Percentiles rank a stretch among this genome's conserved stretches.
phyloP scores from a whole-genome alignment of 2,113 vertebrate species.

The Triplophysa tibetana region DNA sequence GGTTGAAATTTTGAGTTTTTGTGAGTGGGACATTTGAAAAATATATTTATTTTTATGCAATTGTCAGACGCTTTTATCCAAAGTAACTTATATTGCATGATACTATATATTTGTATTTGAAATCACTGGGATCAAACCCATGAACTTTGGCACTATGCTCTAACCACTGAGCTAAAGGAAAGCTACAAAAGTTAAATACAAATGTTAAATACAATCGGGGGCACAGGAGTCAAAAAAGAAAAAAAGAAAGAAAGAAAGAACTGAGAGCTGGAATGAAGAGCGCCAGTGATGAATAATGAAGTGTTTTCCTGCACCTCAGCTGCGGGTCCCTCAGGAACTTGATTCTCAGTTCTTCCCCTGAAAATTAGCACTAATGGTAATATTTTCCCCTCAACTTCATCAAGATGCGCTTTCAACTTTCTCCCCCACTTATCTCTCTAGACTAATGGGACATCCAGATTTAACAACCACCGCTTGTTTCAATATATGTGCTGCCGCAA shows the following conservation, averaged over 20 bases:
- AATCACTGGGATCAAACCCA: too few species aligned
- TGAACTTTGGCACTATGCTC: too few species aligned
- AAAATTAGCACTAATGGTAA: constrained; percentile 46
- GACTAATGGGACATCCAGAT: constrained; percentile 11
- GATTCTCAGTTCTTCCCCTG: constrained; percentile 29
- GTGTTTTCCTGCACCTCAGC: constrained; percentile 43
- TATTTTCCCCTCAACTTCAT: constrained; percentile 16
- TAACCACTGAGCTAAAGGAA: too few species aligned
- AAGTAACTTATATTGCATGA: too few species aligned
- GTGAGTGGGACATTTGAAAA: too few species aligned
- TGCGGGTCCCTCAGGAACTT: constrained; percentile 41
- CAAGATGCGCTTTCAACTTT: constrained; percentile 31
- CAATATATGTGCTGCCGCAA: background rate
- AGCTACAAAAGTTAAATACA: too few species aligned
- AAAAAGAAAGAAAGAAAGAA: background rate
- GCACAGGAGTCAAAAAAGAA: too few species aligned
- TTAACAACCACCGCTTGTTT: constrained; percentile 5
- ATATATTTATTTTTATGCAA: too few species aligned
- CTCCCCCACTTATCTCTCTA: background rate
- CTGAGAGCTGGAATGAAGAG: background rate
- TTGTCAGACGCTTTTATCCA: too few species aligned
- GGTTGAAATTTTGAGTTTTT: too few species aligned
- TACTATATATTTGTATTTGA: too few species aligned
- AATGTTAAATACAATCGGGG: too few species aligned
- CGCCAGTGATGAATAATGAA: constrained; percentile 54